Percentiles rank a stretch among this genome's conserved stretches.
Conservation (phyloP, 2,888 invertebrate genomes). For the Lottia gigantea region DNA sequence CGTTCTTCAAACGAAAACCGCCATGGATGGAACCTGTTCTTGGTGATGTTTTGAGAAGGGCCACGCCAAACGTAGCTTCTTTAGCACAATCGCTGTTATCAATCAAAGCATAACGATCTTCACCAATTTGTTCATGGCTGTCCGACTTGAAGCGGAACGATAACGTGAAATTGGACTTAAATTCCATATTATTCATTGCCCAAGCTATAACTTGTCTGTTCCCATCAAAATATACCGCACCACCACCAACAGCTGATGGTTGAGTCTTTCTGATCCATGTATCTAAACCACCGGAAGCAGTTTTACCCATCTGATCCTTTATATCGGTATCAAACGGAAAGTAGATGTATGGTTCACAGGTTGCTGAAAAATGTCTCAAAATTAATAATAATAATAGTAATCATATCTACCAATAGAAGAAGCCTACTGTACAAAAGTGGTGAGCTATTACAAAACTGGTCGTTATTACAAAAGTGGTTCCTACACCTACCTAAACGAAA, state of each 20-base stretch:
- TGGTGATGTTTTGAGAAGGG: slow-evolving; percentile 22
- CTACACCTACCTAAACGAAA: too few relatives aligned
- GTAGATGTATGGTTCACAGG: slow-evolving; percentile 33
- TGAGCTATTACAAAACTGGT: too few relatives aligned
- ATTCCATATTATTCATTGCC: slow-evolving; percentile 41
- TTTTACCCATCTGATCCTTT: slow-evolving; percentile 26
- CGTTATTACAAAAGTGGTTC: too few relatives aligned
- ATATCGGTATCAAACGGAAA: slow-evolving; percentile 33
- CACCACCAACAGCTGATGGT: slow-evolving; percentile 24
- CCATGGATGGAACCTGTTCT: slow-evolving; percentile 29
- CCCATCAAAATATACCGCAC: slow-evolving; percentile 30
- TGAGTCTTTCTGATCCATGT: slow-evolving; percentile 19
- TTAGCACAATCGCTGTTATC: slow-evolving; percentile 42
- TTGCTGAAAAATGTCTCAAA: too few relatives aligned
- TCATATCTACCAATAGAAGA: too few relatives aligned
- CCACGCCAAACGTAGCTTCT: slow-evolving; percentile 38
- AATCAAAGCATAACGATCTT: slow-evolving; percentile 27
- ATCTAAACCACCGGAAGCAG: slow-evolving; percentile 26
- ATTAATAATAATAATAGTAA: too few relatives aligned
- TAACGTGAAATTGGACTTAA: slow-evolving; percentile 35
- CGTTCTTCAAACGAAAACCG: slow-evolving; percentile 33
- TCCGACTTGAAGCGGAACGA: slow-evolving; percentile 30
- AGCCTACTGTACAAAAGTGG: too few relatives aligned
- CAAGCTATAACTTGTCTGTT: slow-evolving; percentile 30
- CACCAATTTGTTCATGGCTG: neutral